Conservation (phyloP, 1,140 invertebrate species). For the Sitophilus oryzae region DNA sequence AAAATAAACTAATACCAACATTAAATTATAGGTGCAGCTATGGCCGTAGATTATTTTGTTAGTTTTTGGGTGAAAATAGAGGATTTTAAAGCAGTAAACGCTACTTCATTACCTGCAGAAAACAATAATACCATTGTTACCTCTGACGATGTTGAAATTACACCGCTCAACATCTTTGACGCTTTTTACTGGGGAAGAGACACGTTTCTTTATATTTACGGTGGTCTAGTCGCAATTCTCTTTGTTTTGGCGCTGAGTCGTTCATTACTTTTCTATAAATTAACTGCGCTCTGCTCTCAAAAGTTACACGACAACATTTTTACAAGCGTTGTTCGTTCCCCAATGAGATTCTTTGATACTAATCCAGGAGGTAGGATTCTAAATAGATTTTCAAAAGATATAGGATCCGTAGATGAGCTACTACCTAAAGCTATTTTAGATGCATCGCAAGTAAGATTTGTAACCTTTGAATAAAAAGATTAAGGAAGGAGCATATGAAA, state of each 20-base stretch:
- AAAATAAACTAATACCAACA: too few relatives aligned
- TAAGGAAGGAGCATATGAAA: too few relatives aligned
- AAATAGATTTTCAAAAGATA: slow-evolving; percentile 75
- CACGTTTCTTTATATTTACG: slow-evolving; percentile 48
- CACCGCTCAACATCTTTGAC: neutral
- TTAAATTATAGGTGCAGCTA: slow-evolving; percentile 58
- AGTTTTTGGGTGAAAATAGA: slow-evolving; percentile 62
- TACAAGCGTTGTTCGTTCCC: slow-evolving; percentile 49
- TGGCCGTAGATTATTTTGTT: slow-evolving; percentile 72
- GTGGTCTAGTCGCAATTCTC: slow-evolving; percentile 45
- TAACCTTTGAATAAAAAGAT: too few relatives aligned
- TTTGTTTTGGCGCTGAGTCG: slow-evolving; percentile 47
- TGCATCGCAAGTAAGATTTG: slow-evolving; percentile 53
- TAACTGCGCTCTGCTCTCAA: slow-evolving; percentile 62
- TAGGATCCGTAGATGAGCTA: slow-evolving; percentile 74
- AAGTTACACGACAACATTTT: slow-evolving; percentile 63
- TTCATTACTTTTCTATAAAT: slow-evolving; percentile 56
- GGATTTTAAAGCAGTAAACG: slow-evolving; percentile 23
- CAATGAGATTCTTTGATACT: slow-evolving; percentile 78
- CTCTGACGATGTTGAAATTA: slow-evolving; percentile 40
- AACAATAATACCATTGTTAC: neutral
- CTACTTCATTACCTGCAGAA: slow-evolving; percentile 43
- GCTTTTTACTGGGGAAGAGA: slow-evolving; percentile 9
- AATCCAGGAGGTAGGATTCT: slow-evolving; percentile 71
- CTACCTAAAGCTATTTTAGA: slow-evolving; percentile 70